Evolutionary conservation across 2,113 vertebrate genomes (phyloP).

Genomic region (Pandion haliaetus): DNA sequence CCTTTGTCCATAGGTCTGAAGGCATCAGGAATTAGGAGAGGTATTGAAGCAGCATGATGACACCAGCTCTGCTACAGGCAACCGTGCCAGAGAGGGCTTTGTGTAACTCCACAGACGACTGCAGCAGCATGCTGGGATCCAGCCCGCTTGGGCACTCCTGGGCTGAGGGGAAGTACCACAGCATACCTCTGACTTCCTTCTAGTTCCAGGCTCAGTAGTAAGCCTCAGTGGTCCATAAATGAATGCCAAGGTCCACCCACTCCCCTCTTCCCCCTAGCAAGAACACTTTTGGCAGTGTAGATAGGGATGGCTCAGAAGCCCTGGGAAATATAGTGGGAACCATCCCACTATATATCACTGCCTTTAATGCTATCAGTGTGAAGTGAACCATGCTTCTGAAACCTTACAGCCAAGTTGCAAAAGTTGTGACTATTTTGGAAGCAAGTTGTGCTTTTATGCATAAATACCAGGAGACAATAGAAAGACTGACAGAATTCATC

Average conservation of each 20-base stretch:
- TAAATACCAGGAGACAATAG: background rate
- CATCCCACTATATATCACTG: background rate
- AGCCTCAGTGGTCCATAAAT: background rate
- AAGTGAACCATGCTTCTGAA: background rate
- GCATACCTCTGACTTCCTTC: background rate
- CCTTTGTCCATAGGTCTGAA: background rate
- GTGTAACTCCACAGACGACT: background rate
- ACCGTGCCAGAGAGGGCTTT: background rate
- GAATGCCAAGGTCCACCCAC: background rate
- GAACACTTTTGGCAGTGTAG: background rate
- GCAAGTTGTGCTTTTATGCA: background rate
- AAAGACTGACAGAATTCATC: background rate
- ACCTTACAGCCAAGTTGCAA: background rate
- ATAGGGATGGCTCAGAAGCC: background rate
- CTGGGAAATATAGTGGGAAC: background rate
- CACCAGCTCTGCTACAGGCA: rapidly evolving
- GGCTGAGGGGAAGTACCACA: background rate
- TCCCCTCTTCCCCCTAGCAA: background rate
- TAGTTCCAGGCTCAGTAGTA: background rate
- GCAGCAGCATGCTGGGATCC: background rate
- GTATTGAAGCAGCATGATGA: rapidly evolving
- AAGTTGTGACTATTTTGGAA: background rate
- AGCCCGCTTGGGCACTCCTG: rapidly evolving
- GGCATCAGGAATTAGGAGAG: background rate
- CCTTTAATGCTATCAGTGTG: background rate